Base-by-base conservation (phyloP, 2,797 vertebrate genomes). In the Perdix hodgsoniae region DNA sequence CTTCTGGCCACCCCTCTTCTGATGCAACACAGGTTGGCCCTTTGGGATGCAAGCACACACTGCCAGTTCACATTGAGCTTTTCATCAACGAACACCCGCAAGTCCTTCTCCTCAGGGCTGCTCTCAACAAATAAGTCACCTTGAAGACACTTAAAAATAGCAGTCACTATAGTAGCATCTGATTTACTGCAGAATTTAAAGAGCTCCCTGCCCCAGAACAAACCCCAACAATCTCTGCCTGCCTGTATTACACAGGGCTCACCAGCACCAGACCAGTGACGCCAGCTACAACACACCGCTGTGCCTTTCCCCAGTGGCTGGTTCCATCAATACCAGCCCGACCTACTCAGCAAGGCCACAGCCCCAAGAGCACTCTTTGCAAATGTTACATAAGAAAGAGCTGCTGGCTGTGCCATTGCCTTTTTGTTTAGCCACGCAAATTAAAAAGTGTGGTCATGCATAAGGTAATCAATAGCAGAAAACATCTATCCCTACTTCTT, bases 341-440 rank as follows among this genome's bases (percentile, higher is more conserved):
- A 59, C 65, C 0, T 1, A 83, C 76, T 1, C 2, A 95, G 66
- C 31, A 42, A 86, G 91, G 88, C 95, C 78, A 56, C 85, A 70
- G 85, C 74, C 89, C 94, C 59, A 66, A 71, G 64, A 87, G 89
- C 67, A 83, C 91, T 70, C 86, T 94, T 91, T 94, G 87, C 60
- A 95, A 95, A 70, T 3, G 74, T 96, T 96, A 96, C 0, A 2
- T 94, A 96, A 96, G 91, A 83, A 84, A 17, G 77, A 95, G 90
- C 94, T 85, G 92, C 92, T 83, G 83, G 87, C 84, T 72, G 0
- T 10, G 64, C 79, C 37, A 71, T 60, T 86, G 94, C 7, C 0
- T 45, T 95, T 93, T 75, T 89, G 93, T 96, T 95, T 90, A 94
- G 56, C 87, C 92, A 86, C 76, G 70, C 89, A 94, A 91, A 95